A percentile compares a stretch with the other conserved stretches of the same genome.
These are phyloP conservation scores for Barbus barbus DNA, from an alignment of 2,113 vertebrate species.

Conservation along the genomic window DNA sequence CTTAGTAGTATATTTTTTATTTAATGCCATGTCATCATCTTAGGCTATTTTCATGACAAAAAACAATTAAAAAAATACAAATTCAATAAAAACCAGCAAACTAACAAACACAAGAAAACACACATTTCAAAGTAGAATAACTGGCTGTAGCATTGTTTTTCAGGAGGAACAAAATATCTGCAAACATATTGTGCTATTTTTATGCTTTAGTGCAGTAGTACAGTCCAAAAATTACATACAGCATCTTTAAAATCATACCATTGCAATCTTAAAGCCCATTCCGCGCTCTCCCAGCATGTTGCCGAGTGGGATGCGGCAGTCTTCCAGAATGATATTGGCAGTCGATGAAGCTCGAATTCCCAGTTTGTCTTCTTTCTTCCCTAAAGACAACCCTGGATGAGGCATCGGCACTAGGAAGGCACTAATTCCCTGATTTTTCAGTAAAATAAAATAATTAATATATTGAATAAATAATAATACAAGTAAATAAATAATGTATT, in stretches of 20 bases:
- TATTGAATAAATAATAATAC: not conserved
- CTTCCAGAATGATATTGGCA: constrained; percentile 94
- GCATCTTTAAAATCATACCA: no score
- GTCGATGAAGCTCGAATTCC: constrained; percentile 95
- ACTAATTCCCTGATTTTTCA: constrained; percentile 93
- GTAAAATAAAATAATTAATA: not conserved
- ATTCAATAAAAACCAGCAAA: no score
- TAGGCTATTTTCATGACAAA: no score
- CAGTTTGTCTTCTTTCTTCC: constrained; percentile 98
- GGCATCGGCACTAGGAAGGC: constrained; percentile 96
- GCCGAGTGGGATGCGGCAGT: constrained; percentile 85
- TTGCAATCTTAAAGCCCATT: constrained; percentile 96
- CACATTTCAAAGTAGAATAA: no score
- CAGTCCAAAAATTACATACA: not conserved
- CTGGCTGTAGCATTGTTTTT: no score
- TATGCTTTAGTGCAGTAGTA: no score
- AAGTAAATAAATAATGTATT: not conserved
- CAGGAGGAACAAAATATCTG: no score
- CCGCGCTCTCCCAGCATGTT: constrained; percentile 87
- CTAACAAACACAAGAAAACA: no score
- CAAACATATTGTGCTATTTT: no score
- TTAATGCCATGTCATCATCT: no score
- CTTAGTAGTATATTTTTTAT: no score
- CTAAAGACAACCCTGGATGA: constrained; percentile 87
- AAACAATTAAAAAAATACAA: no score